Evolutionary conservation across 1,140 invertebrate species (phyloP).

Genomic region (Cepaea nemoralis): DNA sequence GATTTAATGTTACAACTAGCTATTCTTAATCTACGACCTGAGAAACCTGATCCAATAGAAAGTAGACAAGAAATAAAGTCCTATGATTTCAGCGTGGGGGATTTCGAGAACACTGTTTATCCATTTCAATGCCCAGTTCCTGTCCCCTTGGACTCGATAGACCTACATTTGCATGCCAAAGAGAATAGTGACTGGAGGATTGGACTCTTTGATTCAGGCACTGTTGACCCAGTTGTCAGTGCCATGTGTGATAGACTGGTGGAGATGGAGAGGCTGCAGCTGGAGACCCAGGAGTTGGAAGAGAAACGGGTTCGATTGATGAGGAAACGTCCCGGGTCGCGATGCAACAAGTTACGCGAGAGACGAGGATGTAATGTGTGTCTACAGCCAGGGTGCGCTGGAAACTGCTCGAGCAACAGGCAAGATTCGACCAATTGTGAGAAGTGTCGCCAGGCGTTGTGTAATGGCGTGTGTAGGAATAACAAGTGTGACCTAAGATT

Average conservation of each 20-base stretch:
- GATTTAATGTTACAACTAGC: slow-evolving; percentile 53
- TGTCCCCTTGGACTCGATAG: slow-evolving; percentile 51
- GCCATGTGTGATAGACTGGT: slow-evolving; percentile 60
- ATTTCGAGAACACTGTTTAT: slow-evolving; percentile 56
- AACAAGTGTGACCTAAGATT: slow-evolving; percentile 61
- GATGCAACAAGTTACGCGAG: slow-evolving; percentile 50
- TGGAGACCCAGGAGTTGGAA: slow-evolving; percentile 67
- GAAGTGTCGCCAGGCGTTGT: slow-evolving; percentile 57
- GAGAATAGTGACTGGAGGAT: slow-evolving; percentile 59
- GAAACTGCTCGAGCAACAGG: slow-evolving; percentile 66
- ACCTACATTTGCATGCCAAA: slow-evolving; percentile 53
- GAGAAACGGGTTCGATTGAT: slow-evolving; percentile 46
- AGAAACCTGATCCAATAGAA: slow-evolving; percentile 61
- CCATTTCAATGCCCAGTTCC: slow-evolving; percentile 59
- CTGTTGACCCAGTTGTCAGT: slow-evolving; percentile 40
- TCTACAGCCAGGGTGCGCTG: slow-evolving; percentile 62
- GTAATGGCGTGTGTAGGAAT: slow-evolving; percentile 58
- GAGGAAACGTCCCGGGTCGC: slow-evolving; percentile 45
- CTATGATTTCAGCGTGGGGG: slow-evolving; percentile 65
- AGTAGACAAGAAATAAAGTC: slow-evolving; percentile 55
- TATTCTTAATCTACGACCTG: slow-evolving; percentile 58
- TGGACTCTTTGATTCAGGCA: slow-evolving; percentile 18
- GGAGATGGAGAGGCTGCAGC: slow-evolving; percentile 60
- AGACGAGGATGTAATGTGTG: slow-evolving; percentile 60
- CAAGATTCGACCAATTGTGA: slow-evolving; percentile 48